Base-by-base conservation (phyloP, 2,888 invertebrate species). In the Drosophila affinis region DNA sequence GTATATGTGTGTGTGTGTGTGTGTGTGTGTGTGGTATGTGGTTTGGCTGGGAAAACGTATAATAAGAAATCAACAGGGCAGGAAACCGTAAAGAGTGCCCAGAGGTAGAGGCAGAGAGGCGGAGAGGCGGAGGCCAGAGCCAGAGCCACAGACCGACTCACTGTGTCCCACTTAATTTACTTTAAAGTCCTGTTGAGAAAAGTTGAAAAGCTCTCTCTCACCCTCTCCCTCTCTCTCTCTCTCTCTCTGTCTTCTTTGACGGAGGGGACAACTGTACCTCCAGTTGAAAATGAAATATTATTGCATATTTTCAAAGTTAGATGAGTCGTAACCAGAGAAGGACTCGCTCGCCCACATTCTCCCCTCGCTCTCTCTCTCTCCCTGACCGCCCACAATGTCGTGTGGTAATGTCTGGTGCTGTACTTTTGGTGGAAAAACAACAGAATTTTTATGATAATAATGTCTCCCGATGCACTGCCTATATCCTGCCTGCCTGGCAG, bases 81-180 rank as follows among this genome's bases (percentile, higher is more conserved):
- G 71, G 55, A 55, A 57, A 52, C 17, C 21, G 9, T 21, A 54
- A 21, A 3, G 45, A 48, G 44, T 51, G 44, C 34, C 9, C 9
- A 21, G 45, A 27, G 47, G 29, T 32, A 32, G 46, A 24, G n/a
- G 29, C 34, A 44, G 76, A 79, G 80, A 79, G 80, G 79, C 29
- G n/a, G n/a, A 9, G 29, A 29, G 18, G 9, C 32, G 10, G 10
- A 3, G 10, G 32, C 0, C 32, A 82, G 78, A 69, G 70, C 59
- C 44, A 81, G 9, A 82, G 76, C 68, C 70, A 56, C 44, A 81
- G 85, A 85, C 79, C 67, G 5, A 34, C 78, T 73, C 76, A 70
- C 79, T 78, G 78, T 85, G 85, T 72, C 82, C 79, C 82, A 82
- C 82, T 85, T 85, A 85, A 82, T 82, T 82, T 85, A 71, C 49